Percentiles rank a stretch among this genome's conserved stretches.
Conservation (phyloP, 1,140 invertebrate species). For the Episyrphus balteatus region DNA sequence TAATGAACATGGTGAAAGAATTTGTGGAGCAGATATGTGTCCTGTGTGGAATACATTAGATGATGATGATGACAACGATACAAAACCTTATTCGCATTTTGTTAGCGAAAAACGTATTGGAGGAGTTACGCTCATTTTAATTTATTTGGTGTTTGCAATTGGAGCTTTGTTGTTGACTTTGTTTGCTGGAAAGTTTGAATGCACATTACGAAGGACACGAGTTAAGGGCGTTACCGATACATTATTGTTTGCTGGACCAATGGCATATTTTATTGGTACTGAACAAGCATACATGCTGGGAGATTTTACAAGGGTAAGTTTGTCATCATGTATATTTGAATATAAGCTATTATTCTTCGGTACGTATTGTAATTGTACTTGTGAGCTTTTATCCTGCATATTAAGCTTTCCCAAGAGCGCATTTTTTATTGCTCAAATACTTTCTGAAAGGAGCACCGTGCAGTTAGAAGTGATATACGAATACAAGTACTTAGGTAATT, state of each 20-base stretch:
- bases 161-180: slow-evolving; percentile 42
- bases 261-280: slow-evolving; percentile 54
- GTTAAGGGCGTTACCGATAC: slow-evolving; percentile 36
- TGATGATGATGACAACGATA: slow-evolving; percentile 8
- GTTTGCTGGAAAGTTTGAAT: slow-evolving; percentile 31
- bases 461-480: too few relatives aligned
- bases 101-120: slow-evolving; percentile 29
- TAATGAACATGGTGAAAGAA: slow-evolving; percentile 38
- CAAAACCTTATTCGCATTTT: slow-evolving; percentile 19
- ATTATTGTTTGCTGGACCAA: slow-evolving; percentile 47
- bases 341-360: not conserved
- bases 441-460: too few relatives aligned
- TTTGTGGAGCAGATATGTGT: slow-evolving; percentile 45
- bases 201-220: slow-evolving; percentile 16
- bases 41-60: slow-evolving; percentile 21
- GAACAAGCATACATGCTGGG: slow-evolving; percentile 57
- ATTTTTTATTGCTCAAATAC: too few relatives aligned
- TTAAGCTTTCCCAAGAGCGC: too few relatives aligned
- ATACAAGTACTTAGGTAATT: too few relatives aligned
- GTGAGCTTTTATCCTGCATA: not conserved
- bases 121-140: slow-evolving; percentile 41
- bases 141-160: slow-evolving; percentile 44
- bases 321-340: not conserved
- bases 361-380: not conserved
- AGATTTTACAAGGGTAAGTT: slow-evolving; percentile 49